Conservation (phyloP, 2,888 invertebrate genomes). For the Drosophila paramelanica region DNA sequence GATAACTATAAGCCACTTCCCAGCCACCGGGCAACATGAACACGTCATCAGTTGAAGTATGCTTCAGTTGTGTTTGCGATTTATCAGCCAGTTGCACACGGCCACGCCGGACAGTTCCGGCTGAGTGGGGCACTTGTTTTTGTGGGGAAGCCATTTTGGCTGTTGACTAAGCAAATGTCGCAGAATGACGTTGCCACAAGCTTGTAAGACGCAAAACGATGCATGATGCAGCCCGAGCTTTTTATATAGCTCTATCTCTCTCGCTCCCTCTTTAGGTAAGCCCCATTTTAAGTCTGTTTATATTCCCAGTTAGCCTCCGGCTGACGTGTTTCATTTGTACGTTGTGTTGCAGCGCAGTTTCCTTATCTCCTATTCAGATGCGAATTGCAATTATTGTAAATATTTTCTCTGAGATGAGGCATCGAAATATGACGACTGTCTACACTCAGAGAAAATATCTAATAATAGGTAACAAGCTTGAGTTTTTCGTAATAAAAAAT, state of each 20-base stretch:
- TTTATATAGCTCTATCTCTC: background rate
- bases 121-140: slow-evolving; percentile 27
- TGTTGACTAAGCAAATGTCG: slow-evolving; percentile 50
- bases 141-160: slow-evolving; percentile 53
- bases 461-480: too few relatives aligned
- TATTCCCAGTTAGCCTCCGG: background rate
- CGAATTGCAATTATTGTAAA: slow-evolving; percentile 34
- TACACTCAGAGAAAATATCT: background rate
- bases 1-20: slow-evolving; percentile 1
- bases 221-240: background rate
- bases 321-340: slow-evolving; percentile 39
- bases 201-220: slow-evolving; percentile 21
- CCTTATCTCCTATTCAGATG: slow-evolving; percentile 52
- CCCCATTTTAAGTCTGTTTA: background rate
- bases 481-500: too few relatives aligned
- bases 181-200: slow-evolving; percentile 1
- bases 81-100: slow-evolving; percentile 60
- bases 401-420: slow-evolving; percentile 24
- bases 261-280: background rate
- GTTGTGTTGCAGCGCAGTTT: slow-evolving; percentile 45
- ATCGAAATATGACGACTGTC: slow-evolving; percentile 4
- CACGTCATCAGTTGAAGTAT: slow-evolving; percentile 28
- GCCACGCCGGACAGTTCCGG: slow-evolving; percentile 33
- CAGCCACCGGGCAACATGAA: too few relatives aligned
- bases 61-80: background rate